Evolutionary conservation across 1,140 invertebrate species (phyloP).

Genomic region (Drosophila pachea): DNA sequence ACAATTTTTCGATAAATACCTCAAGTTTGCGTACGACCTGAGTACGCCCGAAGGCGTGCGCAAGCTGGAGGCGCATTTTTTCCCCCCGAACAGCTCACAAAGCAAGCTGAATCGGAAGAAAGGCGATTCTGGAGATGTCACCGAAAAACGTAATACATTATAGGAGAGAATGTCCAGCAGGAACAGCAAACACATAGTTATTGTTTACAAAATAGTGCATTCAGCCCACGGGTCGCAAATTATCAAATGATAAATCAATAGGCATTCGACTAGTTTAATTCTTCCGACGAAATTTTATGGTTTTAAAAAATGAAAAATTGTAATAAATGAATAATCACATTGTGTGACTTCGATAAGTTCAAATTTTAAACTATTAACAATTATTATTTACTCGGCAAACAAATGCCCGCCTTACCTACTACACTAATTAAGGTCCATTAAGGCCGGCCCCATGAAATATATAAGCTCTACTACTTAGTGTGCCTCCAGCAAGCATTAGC

Average conservation of each 20-base stretch:
- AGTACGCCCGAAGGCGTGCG: slow-evolving; percentile 55
- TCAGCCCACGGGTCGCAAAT: background rate
- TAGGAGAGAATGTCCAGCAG: background rate
- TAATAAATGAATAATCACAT: slow-evolving; percentile 17
- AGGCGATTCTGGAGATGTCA: background rate
- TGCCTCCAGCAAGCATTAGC: background rate
- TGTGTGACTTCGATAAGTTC: no score
- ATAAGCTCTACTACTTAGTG: no score
- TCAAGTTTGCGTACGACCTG: slow-evolving; percentile 61
- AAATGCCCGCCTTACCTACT: no score
- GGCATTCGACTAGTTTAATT: no score
- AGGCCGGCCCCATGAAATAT: no score
- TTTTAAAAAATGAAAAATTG: slow-evolving; percentile 18
- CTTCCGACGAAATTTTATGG: slow-evolving; percentile 29
- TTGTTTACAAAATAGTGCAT: background rate
- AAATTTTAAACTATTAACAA: background rate
- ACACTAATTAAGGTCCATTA: background rate
- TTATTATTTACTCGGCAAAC: no score
- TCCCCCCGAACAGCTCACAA: slow-evolving; percentile 29
- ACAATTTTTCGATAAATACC: slow-evolving; percentile 60
- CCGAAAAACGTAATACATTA: background rate
- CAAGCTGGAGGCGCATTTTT: slow-evolving; percentile 59
- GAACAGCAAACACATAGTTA: background rate
- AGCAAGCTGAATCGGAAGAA: background rate
- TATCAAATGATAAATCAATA: background rate